Conservation (phyloP, 92 coral and sea anemone species). For the Blastomussa wellsi region DNA sequence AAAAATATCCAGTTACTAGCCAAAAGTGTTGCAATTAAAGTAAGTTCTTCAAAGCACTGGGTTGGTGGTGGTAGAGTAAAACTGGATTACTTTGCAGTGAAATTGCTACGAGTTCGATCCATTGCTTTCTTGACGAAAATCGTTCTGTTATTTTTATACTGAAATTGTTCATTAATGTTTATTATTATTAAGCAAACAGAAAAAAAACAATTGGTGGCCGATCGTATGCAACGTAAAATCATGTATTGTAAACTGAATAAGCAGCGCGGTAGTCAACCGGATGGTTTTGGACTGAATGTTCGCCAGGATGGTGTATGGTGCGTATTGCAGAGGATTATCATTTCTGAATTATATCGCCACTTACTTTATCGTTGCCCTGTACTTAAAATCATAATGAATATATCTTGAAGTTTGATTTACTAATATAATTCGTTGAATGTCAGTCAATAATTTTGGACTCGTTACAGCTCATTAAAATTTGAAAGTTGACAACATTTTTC, state of each 20-base stretch:
- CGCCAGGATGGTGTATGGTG: background rate
- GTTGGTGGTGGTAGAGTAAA: background rate
- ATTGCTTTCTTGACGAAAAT: background rate
- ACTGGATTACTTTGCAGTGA: background rate
- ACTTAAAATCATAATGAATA: background rate
- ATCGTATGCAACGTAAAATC: too few relatives aligned
- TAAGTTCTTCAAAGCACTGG: background rate
- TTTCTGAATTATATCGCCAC: background rate
- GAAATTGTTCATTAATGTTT: too few relatives aligned
- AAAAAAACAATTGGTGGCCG: background rate
- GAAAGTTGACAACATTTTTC: background rate
- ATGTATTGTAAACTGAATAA: constrained; percentile 1
- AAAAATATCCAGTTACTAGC: too few relatives aligned
- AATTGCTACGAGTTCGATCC: background rate
- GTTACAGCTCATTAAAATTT: background rate
- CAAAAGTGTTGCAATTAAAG: background rate
- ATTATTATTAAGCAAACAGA: too few relatives aligned
- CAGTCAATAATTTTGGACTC: background rate
- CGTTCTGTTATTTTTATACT: background rate
- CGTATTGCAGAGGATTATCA: background rate
- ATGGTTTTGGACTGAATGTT: background rate
- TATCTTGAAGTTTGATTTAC: background rate
- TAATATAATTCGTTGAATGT: background rate
- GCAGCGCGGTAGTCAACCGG: constrained; percentile 18
- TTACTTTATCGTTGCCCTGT: background rate